Evolutionary conservation across 2,888 invertebrate species (phyloP).

Genomic region (Gryllus longicercus): DNA sequence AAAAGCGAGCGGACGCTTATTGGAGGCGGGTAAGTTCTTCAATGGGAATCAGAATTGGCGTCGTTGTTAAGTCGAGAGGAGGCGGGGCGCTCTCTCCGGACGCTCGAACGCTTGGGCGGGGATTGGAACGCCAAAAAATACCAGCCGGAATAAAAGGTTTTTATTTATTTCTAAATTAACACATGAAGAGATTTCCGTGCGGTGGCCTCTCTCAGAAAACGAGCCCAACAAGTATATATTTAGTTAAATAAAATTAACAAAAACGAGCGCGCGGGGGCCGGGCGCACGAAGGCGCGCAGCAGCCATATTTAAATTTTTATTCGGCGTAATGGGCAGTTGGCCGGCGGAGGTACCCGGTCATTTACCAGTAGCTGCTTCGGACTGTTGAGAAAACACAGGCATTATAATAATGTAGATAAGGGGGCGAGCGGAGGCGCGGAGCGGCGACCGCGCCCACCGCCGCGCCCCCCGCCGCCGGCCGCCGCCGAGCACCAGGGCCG

Average conservation of each 20-base stretch:
- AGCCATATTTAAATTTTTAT: conserved; percentile 35
- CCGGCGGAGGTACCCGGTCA: conserved; percentile 31
- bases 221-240: conserved; percentile 4
- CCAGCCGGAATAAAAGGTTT: conserved; percentile 1
- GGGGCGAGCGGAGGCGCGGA: conserved; percentile 1
- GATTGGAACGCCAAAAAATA: conserved; percentile 6
- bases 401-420: conserved; percentile 17
- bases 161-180: conserved; percentile 24
- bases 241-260: conserved; percentile 11
- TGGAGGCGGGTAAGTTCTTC: conserved; percentile 17
- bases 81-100: not conserved
- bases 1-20: conserved; percentile 17
- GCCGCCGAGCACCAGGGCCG: not conserved
- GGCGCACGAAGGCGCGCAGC: conserved; percentile 2
- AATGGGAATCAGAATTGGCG: conserved; percentile 17
- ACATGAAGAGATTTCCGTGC: not conserved
- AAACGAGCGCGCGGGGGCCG: not conserved
- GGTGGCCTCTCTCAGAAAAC: not conserved
- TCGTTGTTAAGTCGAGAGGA: conserved; percentile 17
- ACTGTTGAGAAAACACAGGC: conserved; percentile 17
- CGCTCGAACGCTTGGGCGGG: not conserved
- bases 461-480: conserved; percentile 11
- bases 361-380: conserved; percentile 36
- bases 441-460: not conserved
- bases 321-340: conserved; percentile 36